Evolutionary conservation across 1,140 invertebrate genomes (phyloP).

Genomic region (Cyphomyrmex costatus): DNA sequence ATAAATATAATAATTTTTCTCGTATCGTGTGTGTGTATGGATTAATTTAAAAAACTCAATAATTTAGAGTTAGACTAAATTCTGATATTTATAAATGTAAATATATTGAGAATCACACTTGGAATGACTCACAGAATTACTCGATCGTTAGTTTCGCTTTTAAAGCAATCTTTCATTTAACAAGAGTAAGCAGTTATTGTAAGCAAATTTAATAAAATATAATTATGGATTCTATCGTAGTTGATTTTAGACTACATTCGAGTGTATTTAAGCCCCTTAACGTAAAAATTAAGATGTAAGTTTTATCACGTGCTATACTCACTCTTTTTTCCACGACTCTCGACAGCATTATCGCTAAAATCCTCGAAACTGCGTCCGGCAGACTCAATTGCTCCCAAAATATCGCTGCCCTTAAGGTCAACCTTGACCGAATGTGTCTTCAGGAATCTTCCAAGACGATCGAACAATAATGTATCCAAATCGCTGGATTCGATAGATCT

Average conservation of each 20-base stretch:
- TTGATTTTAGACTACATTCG: conserved; percentile 1
- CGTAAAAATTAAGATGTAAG: background rate
- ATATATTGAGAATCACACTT: background rate
- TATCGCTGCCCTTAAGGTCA: conserved; percentile 94
- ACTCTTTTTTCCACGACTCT: conserved; percentile 92
- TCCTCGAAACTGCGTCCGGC: conserved; percentile 93
- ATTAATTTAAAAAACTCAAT: background rate
- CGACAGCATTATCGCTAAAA: conserved; percentile 89
- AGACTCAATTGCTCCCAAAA: conserved; percentile 92
- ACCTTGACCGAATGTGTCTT: conserved; percentile 93
- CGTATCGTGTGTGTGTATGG: background rate
- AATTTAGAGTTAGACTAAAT: background rate
- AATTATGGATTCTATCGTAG: conserved; percentile 25
- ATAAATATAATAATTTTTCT: background rate
- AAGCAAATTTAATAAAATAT: conserved; percentile 32
- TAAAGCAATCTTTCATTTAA: conserved; percentile 29
- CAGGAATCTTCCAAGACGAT: conserved; percentile 91
- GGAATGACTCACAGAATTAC: background rate
- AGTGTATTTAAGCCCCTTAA: background rate
- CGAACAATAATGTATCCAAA: conserved; percentile 89
- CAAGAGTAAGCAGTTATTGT: background rate
- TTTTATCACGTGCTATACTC: conserved; percentile 74
- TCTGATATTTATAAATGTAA: background rate
- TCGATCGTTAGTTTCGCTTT: conserved; percentile 47
- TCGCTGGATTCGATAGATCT: conserved; percentile 88